Conservation (phyloP, 2,113 vertebrate species). For the Theropithecus gelada region DNA sequence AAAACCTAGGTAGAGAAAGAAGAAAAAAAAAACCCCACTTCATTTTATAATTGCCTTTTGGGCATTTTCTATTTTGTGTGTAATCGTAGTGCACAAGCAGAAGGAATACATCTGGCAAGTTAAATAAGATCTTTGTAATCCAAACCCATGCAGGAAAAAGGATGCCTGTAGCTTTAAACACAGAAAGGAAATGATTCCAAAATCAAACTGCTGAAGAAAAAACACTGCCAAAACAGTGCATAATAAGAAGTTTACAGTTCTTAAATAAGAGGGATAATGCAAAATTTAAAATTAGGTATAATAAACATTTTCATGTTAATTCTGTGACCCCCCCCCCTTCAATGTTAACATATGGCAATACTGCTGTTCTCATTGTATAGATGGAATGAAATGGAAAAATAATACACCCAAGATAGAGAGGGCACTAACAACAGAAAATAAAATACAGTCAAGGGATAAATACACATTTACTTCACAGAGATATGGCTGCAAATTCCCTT, state of each 20-base stretch:
- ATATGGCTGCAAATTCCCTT: neutral
- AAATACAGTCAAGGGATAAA: neutral
- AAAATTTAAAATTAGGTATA: neutral
- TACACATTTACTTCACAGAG: neutral
- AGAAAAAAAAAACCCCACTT: neutral
- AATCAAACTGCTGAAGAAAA: constrained; percentile 1
- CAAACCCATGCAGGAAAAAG: neutral
- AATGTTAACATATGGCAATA: neutral
- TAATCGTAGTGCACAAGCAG: neutral
- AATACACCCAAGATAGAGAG: neutral
- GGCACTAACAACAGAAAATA: neutral
- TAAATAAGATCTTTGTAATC: constrained; percentile 37
- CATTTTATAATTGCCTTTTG: constrained; percentile 34
- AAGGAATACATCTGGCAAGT: constrained; percentile 19
- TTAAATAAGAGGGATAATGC: neutral
- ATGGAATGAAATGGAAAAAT: neutral
- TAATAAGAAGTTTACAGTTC: neutral
- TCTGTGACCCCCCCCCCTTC: neutral
- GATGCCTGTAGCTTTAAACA: neutral
- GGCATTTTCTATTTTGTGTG: constrained; percentile 8
- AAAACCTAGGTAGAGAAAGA: constrained; percentile 40
- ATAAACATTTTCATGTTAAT: neutral
- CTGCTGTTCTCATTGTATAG: neutral
- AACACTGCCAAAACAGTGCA: neutral
- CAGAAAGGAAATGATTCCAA: constrained; percentile 13